A percentile compares a stretch with the other conserved stretches of the same genome.
phyloP scores from a whole-genome alignment of 2,113 vertebrate species.

The Entelurus aequoreus region DNA sequence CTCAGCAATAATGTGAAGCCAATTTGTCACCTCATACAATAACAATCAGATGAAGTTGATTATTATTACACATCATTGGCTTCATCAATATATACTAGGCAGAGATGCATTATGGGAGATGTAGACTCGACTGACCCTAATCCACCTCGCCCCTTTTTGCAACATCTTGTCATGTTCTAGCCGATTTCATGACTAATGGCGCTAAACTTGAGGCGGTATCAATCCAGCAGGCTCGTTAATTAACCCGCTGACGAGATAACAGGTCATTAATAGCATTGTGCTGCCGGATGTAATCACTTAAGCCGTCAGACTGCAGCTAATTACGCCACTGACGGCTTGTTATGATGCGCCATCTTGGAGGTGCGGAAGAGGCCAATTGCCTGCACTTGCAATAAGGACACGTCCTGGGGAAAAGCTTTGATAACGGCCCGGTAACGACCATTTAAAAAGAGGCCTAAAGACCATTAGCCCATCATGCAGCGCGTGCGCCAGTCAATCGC shows the following conservation, averaged over 20 bases:
- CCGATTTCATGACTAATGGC: slow-evolving; percentile 38
- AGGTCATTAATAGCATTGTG: slow-evolving; percentile 65
- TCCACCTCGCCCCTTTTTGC: no score
- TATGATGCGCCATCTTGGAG: slow-evolving; percentile 23
- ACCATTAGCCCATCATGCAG: neutral
- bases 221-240: slow-evolving; percentile 51
- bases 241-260: slow-evolving; percentile 57
- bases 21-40: no score
- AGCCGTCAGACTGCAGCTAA: slow-evolving; percentile 29
- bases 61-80: neutral
- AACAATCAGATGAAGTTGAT: neutral
- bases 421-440: neutral
- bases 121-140: neutral
- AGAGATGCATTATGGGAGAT: neutral
- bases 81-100: neutral
- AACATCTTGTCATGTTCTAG: no score
- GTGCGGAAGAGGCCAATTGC: neutral
- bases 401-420: neutral
- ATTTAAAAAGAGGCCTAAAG: neutral
- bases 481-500: neutral
- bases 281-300: slow-evolving; percentile 56
- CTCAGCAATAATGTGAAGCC: slow-evolving; percentile 1
- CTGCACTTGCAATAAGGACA: neutral
- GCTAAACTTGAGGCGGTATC: slow-evolving; percentile 47
- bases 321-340: slow-evolving; percentile 35